These are phyloP conservation scores for Regulus satrapa DNA, from an alignment of 2,113 vertebrate species.

Conservation along the genomic window DNA sequence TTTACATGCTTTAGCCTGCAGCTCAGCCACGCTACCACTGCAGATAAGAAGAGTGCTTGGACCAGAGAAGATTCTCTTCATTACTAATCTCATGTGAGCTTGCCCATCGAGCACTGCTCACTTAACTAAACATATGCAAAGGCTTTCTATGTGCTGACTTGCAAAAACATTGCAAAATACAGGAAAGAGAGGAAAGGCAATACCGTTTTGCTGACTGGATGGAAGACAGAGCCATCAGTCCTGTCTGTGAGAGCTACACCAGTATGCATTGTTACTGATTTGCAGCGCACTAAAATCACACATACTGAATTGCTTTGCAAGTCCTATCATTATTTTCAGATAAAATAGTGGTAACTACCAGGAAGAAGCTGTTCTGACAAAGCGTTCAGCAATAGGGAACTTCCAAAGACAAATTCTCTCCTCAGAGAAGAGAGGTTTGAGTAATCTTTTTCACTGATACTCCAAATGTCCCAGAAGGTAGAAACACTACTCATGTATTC, in stretches of 20 bases:
- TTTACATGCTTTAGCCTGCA: neutral
- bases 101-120: neutral
- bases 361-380: neutral
- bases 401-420: neutral
- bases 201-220: slow-evolving; percentile 23
- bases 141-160: neutral
- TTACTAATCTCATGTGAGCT: neutral
- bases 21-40: neutral
- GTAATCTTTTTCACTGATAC: neutral
- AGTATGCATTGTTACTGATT: neutral
- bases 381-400: neutral
- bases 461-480: neutral
- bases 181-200: slow-evolving; percentile 50
- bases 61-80: neutral
- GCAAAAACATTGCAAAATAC: slow-evolving; percentile 39
- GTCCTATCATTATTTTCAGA: neutral
- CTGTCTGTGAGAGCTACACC: neutral
- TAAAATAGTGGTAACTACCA: neutral
- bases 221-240: neutral
- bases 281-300: neutral
- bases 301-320: neutral
- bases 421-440: neutral
- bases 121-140: neutral
- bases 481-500: neutral
- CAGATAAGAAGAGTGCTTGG: neutral